A percentile compares a stretch with the other conserved stretches of the same genome.
phyloP scores from a whole-genome alignment of 2,797 vertebrate species.

The Garrulus glandarius region DNA sequence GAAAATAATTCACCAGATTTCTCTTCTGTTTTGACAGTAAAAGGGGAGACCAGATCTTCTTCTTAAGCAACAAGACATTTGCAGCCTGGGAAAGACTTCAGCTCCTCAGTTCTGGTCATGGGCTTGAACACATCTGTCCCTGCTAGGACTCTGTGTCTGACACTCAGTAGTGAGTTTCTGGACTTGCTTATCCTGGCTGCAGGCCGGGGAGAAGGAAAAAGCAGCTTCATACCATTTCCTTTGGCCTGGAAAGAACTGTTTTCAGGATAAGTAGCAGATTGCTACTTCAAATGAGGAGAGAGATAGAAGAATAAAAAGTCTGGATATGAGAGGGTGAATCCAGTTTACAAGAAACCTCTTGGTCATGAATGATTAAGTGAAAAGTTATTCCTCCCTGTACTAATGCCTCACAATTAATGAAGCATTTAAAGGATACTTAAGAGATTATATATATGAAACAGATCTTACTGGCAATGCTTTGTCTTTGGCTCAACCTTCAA shows the following conservation, averaged over 20 bases:
- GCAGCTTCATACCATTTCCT: slow-evolving; percentile 42
- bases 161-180: background rate
- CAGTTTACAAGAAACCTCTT: slow-evolving; percentile 38
- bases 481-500: background rate
- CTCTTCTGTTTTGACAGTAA: slow-evolving; percentile 42
- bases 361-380: slow-evolving; percentile 51
- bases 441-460: background rate
- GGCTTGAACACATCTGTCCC: slow-evolving; percentile 3
- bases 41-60: background rate
- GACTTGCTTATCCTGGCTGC: background rate
- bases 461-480: background rate
- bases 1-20: slow-evolving; percentile 14
- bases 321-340: slow-evolving; percentile 12
- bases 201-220: slow-evolving; percentile 31
- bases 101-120: background rate
- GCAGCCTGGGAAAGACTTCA: background rate
- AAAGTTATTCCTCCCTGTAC: slow-evolving; percentile 9
- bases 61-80: background rate
- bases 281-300: background rate
- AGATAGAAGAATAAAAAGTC: slow-evolving; percentile 7
- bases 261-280: slow-evolving; percentile 54
- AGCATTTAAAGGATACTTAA: slow-evolving; percentile 14
- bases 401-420: slow-evolving; percentile 29
- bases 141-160: background rate
- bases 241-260: slow-evolving; percentile 35